phyloP scores from a whole-genome alignment of 2,113 vertebrate species.

The Bothrops jararaca region DNA sequence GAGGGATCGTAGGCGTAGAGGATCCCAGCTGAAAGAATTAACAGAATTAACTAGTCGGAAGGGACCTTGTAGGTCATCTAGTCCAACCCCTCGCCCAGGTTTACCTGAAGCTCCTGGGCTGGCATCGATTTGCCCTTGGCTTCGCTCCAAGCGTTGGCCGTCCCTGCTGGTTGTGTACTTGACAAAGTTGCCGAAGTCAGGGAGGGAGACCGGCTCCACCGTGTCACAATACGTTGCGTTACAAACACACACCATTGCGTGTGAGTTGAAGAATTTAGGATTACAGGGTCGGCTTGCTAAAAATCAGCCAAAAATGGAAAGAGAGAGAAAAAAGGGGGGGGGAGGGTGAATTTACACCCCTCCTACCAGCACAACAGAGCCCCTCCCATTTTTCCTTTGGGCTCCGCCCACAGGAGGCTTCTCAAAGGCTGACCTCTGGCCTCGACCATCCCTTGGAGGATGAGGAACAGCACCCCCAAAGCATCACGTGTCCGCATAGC shows the following conservation, averaged over 20 bases:
- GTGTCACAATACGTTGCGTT: conserved; percentile 85
- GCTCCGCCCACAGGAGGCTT: background rate
- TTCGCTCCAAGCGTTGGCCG: conserved; percentile 77
- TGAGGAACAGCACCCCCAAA: background rate
- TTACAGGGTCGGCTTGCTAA: conserved; percentile 64
- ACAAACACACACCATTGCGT: conserved; percentile 86
- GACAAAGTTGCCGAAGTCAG: conserved; percentile 68
- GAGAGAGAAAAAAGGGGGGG: fast-evolving
- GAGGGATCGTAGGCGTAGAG: conserved; percentile 61
- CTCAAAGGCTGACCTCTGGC: background rate
- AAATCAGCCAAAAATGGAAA: fast-evolving
- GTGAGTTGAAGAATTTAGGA: conserved; percentile 75
- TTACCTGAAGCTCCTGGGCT: conserved; percentile 67
- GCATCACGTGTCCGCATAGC: background rate
- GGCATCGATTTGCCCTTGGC: conserved; percentile 63
- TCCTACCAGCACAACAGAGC: background rate
- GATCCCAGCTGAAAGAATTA: conserved; percentile 57
- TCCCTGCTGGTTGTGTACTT: conserved; percentile 79
- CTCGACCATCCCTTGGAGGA: background rate
- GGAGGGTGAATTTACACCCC: background rate
- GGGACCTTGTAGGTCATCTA: background rate
- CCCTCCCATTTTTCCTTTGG: background rate
- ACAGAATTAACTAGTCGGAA: background rate
- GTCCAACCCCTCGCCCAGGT: background rate
- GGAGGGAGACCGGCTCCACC: conserved; percentile 67